phyloP scores from a whole-genome alignment of 2,113 vertebrate species.

The Tragelaphus scriptus region DNA sequence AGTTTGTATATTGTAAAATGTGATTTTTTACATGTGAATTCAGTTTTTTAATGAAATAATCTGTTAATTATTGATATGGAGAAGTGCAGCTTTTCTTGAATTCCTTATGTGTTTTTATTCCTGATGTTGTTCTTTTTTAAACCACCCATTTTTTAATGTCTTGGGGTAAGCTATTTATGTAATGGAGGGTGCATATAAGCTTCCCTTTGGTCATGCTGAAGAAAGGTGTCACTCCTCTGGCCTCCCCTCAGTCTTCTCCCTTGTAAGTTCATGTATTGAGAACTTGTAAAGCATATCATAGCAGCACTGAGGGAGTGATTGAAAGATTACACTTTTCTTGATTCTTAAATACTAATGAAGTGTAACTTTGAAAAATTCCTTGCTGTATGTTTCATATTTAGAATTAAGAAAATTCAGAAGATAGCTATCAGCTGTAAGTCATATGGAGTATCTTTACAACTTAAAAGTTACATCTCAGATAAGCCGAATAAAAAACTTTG shows the following conservation, averaged over 20 bases:
- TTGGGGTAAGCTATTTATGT: slow-evolving; percentile 66
- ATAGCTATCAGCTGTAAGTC: background rate
- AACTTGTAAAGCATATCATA: slow-evolving; percentile 45
- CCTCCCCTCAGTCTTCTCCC: slow-evolving; percentile 46
- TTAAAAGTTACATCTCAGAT: slow-evolving; percentile 23
- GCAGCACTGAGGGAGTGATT: slow-evolving; percentile 19
- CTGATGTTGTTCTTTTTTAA: slow-evolving; percentile 62
- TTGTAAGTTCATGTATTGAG: background rate
- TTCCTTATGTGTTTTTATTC: slow-evolving; percentile 69
- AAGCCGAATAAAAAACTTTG: slow-evolving; percentile 44
- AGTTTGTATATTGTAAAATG: slow-evolving; percentile 93
- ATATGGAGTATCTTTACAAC: background rate
- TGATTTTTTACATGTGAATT: slow-evolving; percentile 92
- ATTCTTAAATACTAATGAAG: slow-evolving; percentile 36
- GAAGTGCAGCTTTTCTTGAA: slow-evolving; percentile 74
- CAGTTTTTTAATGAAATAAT: slow-evolving; percentile 82
- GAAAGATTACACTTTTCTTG: slow-evolving; percentile 54
- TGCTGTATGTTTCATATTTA: slow-evolving; percentile 25
- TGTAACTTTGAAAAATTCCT: slow-evolving; percentile 44
- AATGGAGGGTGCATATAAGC: slow-evolving; percentile 45
- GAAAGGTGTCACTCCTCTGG: slow-evolving; percentile 63
- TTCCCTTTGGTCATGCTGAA: slow-evolving; percentile 70
- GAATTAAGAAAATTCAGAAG: background rate
- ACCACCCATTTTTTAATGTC: slow-evolving; percentile 64
- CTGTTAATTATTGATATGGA: slow-evolving; percentile 76